Evolutionary conservation across 2,113 vertebrate genomes (phyloP), one percentile per base, ranked within the genome.

Genomic region (Sisor rabdophorus): DNA sequence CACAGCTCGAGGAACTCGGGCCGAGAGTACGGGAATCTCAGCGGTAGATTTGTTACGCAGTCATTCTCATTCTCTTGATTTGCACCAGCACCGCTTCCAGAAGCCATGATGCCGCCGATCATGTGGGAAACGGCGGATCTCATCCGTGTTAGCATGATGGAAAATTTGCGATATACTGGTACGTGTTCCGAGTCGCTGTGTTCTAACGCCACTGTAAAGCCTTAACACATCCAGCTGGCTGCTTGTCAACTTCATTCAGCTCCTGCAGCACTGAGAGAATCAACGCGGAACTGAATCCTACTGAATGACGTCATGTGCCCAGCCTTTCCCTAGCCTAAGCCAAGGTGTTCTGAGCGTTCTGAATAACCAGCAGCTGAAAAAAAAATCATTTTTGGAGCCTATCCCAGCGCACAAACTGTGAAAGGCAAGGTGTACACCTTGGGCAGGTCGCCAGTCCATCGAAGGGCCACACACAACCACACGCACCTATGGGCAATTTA

Each of bases 1-100:
- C 94, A 95, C 85, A 98, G 92, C 80, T 91, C 94, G 82, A 98
- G 92, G 88, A 98, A 98, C 86, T 96, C 95, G 19, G 96, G 95
- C 83, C 96, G 88, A 82, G 87, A 91, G 87, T 97, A 98, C 12
- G 93, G 92, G 88, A 93, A 98, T 85, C 91, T 93, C 67, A 93
- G 86, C 59, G 94, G 94, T 86, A 94, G 84, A 40, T 96, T 95
- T 36, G 92, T 87, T 77, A 90, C 85, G 75, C 89, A 82, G 83
- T 89, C 80, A 71, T 91, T 91, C 54, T 94, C 24, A 3, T 71
- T 47, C 11, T 55, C 94, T 4, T 89, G 89, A 80, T 87, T 91
- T 24, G 94, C 86, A 77, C 91, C 55, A 22, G 4, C 69, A 26
- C 40, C 40, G 40, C 40, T 44, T 8, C 47, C 86, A 52, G 93